Evolutionary conservation across 2,113 vertebrate genomes (phyloP), one percentile per base, ranked within the genome.

Genomic region (Phycodurus eques): DNA sequence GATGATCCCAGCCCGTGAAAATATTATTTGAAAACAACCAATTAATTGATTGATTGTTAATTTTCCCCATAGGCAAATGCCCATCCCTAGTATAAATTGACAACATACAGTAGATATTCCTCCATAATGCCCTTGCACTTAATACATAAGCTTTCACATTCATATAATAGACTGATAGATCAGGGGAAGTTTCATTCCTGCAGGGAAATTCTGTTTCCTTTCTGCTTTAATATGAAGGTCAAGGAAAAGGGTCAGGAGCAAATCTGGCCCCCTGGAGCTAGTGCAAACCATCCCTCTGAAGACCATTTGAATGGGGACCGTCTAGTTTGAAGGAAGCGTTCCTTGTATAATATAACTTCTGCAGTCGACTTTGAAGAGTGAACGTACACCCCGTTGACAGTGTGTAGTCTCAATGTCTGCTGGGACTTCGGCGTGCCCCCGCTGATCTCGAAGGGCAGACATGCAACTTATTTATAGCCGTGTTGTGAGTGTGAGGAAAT

Each of bases 401-500:
- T 33, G 43, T 68, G 82, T 70, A 68, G 81, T 67, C 64, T 79
- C 68, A 10, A 66, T 78, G 80, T 88, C 80, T 77, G 75, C 83
- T 67, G 78, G 22, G 71, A 74, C 66, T 81, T 76, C 83, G 72
- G 79, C 72, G 72, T 77, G 73, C 71, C 77, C 81, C 9, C 68
- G 78, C 67, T 85, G 80, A 82, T 84, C 83, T 77, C 70, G 43
- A 61, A 80, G 67, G 79, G 78, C 82, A 85, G 72, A 33, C 75
- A 65, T 79, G 73, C 83, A 75, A 72, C 70, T 76, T 89, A 89
- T 88, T 88, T 86, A 85, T 89, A 88, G 89, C 81, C 35, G n/a
- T 17, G 22, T 68, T 80, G 81, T 88, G 83, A 83, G 85, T 87
- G 81, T 82, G 80, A 89, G 89, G 85, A 90, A 90, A 89, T 82